phyloP scores from a whole-genome alignment of 2,888 invertebrate genomes.

The Tetranychus piercei region DNA sequence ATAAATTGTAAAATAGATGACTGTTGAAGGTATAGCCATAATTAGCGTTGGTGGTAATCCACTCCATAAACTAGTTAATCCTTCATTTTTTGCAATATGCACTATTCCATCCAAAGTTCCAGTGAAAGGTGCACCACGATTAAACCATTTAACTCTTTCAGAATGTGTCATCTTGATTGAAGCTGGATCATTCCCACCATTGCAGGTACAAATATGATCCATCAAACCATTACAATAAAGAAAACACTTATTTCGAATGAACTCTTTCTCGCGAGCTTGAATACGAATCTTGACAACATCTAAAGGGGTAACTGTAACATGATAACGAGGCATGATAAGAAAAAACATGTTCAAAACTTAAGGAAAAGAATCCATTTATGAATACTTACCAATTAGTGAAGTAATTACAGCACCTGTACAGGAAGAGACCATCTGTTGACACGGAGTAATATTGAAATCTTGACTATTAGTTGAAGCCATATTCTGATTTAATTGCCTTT shows the following conservation, averaged over 20 bases:
- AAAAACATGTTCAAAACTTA: not conserved
- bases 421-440: slow-evolving; percentile 65
- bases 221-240: slow-evolving; percentile 93
- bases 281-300: slow-evolving; percentile 98
- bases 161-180: slow-evolving; percentile 5
- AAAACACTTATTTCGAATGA: slow-evolving; percentile 67
- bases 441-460: slow-evolving; percentile 42
- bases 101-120: slow-evolving; percentile 71
- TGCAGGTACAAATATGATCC: slow-evolving; percentile 77
- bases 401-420: slow-evolving; percentile 74
- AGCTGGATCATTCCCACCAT: slow-evolving; percentile 25
- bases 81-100: slow-evolving; percentile 76
- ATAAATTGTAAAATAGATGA: slow-evolving; percentile 89
- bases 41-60: slow-evolving; percentile 87
- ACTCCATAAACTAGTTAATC: slow-evolving; percentile 78
- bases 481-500: not conserved
- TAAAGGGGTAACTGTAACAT: slow-evolving; percentile 66
- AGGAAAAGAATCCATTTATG: not conserved
- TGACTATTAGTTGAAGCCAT: not conserved
- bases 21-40: slow-evolving; percentile 84
- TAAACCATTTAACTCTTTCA: slow-evolving; percentile 40
- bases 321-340: not conserved
- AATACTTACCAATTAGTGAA: slow-evolving; percentile 56
- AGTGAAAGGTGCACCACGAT: slow-evolving; percentile 47
- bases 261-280: slow-evolving; percentile 74